phyloP scores from a whole-genome alignment of 2,797 vertebrate genomes.

The Leptodactylus fallax region DNA sequence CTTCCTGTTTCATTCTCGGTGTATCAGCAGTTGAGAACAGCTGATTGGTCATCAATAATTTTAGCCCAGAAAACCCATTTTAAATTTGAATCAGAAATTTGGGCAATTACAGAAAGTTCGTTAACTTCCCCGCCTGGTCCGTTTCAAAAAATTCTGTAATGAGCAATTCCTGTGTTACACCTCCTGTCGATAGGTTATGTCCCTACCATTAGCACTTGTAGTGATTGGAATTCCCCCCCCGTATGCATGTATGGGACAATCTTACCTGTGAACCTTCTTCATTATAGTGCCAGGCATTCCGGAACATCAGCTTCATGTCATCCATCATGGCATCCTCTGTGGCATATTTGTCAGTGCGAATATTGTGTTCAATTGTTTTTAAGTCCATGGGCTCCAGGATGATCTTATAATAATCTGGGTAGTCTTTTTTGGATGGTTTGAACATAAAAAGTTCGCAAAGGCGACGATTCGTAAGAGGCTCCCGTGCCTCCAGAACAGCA shows the following conservation, averaged over 20 bases:
- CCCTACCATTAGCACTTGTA: background rate
- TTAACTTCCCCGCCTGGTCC: no score
- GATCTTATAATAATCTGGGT: conserved; percentile 98
- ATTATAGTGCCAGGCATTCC: conserved; percentile 96
- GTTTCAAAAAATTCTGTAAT: no score
- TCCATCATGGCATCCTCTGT: conserved; percentile 93
- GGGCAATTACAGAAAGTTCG: no score
- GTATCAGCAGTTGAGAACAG: no score
- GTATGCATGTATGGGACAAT: background rate
- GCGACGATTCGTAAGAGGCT: conserved; percentile 85
- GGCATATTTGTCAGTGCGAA: conserved; percentile 91
- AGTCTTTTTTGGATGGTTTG: conserved; percentile 98
- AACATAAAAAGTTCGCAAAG: conserved; percentile 98
- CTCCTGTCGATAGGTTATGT: no score
- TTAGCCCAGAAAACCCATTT: no score
- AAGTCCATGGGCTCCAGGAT: conserved; percentile 98
- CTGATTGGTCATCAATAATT: no score
- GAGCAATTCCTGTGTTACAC: no score
- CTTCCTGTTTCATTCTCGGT: no score
- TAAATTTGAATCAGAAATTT: no score
- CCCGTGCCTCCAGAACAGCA: conserved; percentile 89
- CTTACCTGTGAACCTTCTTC: conserved; percentile 96
- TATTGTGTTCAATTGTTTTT: conserved; percentile 94
- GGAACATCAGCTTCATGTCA: conserved; percentile 97
- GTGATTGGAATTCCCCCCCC: no score